phyloP scores from a whole-genome alignment of 2,888 invertebrate genomes.

The Ditula angustiorana region DNA sequence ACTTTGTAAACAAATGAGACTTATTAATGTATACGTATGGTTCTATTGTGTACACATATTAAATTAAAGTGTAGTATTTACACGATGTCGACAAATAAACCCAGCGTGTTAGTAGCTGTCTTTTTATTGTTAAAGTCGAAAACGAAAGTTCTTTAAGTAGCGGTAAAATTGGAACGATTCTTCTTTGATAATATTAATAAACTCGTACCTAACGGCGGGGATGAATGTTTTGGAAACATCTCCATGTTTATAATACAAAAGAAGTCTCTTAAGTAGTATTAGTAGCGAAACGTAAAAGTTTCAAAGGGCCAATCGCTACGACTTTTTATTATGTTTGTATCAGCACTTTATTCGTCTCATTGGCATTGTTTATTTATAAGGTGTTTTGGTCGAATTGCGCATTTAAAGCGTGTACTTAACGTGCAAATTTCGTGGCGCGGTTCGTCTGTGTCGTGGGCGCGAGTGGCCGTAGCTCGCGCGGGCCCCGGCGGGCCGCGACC shows the following conservation, averaged over 20 bases:
- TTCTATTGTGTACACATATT: not conserved
- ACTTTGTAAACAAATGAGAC: slow-evolving; percentile 12
- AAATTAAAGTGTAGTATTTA: not conserved
- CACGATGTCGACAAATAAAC: not conserved
- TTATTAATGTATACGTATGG: slow-evolving; percentile 5
- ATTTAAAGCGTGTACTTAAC: not conserved
- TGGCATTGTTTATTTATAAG: not conserved
- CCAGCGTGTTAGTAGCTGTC: not conserved
- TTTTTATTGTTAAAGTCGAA: not conserved
- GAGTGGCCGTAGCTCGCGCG: not conserved
- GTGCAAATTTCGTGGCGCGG: not conserved
- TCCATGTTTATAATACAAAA: too few species aligned
- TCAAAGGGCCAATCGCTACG: not conserved
- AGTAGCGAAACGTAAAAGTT: not conserved
- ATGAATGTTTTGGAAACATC: not conserved
- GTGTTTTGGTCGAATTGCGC: not conserved
- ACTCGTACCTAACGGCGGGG: not conserved
- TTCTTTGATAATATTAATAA: too few species aligned
- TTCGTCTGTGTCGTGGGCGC: not conserved
- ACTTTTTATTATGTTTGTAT: not conserved
- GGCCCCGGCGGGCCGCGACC: not conserved
- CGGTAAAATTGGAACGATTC: too few species aligned
- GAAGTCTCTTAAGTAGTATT: too few species aligned
- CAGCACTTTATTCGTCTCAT: not conserved
- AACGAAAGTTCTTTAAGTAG: not conserved